These are phyloP conservation scores for Galbula dea DNA, from an alignment of 2,113 vertebrate genomes.

Conservation along the genomic window DNA sequence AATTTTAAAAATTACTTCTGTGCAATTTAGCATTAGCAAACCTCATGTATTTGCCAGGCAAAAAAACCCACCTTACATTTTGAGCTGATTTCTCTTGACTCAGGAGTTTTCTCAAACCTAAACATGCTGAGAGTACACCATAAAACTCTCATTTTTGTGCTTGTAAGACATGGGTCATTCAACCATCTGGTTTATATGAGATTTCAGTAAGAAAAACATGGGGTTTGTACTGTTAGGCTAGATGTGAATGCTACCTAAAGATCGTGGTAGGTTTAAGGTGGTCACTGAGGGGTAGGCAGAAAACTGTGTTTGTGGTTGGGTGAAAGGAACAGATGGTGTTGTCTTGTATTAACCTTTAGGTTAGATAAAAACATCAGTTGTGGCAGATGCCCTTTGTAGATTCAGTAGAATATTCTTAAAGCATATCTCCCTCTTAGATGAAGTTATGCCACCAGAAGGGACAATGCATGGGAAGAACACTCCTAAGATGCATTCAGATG, in stretches of 20 bases:
- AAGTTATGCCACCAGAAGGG: not conserved
- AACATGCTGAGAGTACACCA: not conserved
- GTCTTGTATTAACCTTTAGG: not conserved
- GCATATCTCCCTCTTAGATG: not conserved
- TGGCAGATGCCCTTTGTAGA: not conserved
- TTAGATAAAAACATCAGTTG: not conserved
- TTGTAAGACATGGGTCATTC: not conserved
- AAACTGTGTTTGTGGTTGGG: not conserved
- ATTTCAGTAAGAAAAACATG: not conserved
- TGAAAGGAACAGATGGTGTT: not conserved
- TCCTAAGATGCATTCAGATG: not conserved
- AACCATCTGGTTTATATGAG: not conserved
- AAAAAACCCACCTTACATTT: too few relatives aligned
- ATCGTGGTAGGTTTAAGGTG: not conserved
- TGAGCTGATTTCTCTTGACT: not conserved
- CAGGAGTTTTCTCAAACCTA: not conserved
- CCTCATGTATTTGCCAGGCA: not conserved
- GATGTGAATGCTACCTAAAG: not conserved
- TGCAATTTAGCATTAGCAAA: not conserved
- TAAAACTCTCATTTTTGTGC: not conserved
- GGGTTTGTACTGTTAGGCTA: not conserved
- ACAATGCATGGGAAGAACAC: not conserved
- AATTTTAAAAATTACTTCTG: not conserved
- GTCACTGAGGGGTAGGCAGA: not conserved
- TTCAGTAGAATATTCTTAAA: not conserved